Conservation (phyloP, 2,113 vertebrate genomes). For the Peromyscus leucopus region DNA sequence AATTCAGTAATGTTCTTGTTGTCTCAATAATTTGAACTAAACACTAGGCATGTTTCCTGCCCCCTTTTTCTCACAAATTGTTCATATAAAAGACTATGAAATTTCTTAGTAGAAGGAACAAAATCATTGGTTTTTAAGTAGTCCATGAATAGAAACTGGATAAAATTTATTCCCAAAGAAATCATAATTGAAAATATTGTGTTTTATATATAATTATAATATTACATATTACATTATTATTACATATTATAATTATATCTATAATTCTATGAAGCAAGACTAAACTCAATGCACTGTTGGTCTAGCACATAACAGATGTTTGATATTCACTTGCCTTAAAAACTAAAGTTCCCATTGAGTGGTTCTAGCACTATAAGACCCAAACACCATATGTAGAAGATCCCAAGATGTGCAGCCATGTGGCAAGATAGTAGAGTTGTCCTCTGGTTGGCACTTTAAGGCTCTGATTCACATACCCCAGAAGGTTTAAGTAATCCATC, state of each 20-base stretch:
- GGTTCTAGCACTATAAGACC: not conserved
- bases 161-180: constrained; percentile 52
- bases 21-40: not conserved
- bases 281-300: not conserved
- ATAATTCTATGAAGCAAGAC: not conserved
- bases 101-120: constrained; percentile 7
- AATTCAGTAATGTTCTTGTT: not conserved
- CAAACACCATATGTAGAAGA: not conserved
- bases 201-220: not conserved
- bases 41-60: not conserved
- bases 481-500: not conserved
- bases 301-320: not conserved
- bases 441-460: not conserved
- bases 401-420: not conserved
- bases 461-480: not conserved
- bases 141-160: not conserved
- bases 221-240: not conserved
- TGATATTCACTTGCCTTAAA: constrained; percentile 2
- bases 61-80: not conserved
- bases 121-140: constrained; percentile 24
- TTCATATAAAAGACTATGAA: constrained; percentile 18
- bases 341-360: not conserved
- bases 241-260: not conserved
- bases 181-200: not conserved
- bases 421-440: not conserved